Conservation (phyloP, 2,888 invertebrate species). For the Diaphora mendica region DNA sequence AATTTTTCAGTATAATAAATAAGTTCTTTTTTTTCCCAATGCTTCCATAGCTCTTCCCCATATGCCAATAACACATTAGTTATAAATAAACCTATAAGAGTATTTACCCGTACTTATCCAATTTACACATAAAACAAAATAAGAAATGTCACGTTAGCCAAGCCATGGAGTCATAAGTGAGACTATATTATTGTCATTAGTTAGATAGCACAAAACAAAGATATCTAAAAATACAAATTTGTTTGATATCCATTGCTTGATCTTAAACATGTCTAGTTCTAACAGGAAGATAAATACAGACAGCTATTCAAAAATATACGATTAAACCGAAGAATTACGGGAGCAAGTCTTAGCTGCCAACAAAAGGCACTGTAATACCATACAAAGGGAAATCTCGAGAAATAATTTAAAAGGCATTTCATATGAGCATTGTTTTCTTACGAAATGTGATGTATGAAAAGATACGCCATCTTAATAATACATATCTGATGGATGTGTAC, state of each 20-base stretch:
- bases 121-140: no score
- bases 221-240: not conserved
- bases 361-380: constrained; percentile 36
- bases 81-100: no score
- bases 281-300: not conserved
- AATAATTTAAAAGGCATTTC: constrained; percentile 53
- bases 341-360: constrained; percentile 35
- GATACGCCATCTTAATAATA: constrained; percentile 43
- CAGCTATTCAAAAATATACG: not conserved
- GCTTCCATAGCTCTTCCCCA: no score
- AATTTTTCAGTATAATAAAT: no score
- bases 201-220: not conserved
- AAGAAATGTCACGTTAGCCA: no score
- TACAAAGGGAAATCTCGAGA: constrained; percentile 34
- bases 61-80: no score
- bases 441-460: constrained; percentile 44
- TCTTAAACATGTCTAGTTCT: not conserved
- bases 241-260: not conserved
- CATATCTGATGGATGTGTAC: constrained; percentile 43
- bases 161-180: no score
- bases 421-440: constrained; percentile 51
- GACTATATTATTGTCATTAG: not conserved
- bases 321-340: constrained; percentile 1
- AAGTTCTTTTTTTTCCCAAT: no score
- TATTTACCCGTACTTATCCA: no score